phyloP scores from a whole-genome alignment of 2,888 invertebrate species.

The Ligdia adustata region DNA sequence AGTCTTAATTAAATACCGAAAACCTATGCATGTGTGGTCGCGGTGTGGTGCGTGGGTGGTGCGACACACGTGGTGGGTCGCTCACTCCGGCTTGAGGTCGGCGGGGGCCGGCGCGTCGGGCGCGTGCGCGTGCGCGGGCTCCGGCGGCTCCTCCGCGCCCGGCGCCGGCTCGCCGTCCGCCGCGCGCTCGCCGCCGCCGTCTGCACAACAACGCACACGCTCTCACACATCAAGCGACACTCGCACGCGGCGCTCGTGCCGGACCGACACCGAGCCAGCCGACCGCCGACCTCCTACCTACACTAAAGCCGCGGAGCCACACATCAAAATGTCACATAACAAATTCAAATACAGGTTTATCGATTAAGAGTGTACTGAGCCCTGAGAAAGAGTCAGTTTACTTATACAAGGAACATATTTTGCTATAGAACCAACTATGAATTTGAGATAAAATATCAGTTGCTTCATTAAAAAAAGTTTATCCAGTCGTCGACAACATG shows the following conservation, averaged over 20 bases:
- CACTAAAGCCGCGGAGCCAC: too few relatives aligned
- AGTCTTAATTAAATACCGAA: constrained; percentile 79
- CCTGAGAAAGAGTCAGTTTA: too few relatives aligned
- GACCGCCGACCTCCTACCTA: too few relatives aligned
- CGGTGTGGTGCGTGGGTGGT: constrained; percentile 28
- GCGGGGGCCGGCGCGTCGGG: constrained; percentile 56
- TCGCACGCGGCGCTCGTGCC: background rate
- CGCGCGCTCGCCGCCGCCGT: constrained; percentile 61
- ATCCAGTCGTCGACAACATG: too few relatives aligned
- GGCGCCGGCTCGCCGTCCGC: constrained; percentile 50
- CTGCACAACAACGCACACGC: constrained; percentile 38
- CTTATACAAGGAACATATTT: too few relatives aligned
- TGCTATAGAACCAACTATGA: too few relatives aligned
- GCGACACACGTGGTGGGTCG: constrained; percentile 6
- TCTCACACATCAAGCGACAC: constrained; percentile 18
- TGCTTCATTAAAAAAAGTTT: too few relatives aligned
- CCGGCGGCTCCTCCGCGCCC: constrained; percentile 47
- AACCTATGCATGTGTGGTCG: constrained; percentile 54
- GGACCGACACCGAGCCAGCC: too few relatives aligned
- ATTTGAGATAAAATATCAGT: too few relatives aligned
- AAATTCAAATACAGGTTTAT: background rate
- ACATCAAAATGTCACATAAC: background rate
- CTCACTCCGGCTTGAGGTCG: constrained; percentile 64
- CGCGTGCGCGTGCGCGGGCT: constrained; percentile 48
- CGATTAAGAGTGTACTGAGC: background rate